These are phyloP conservation scores for Liparis tanakae DNA, from an alignment of 2,797 vertebrate species.

Conservation along the genomic window DNA sequence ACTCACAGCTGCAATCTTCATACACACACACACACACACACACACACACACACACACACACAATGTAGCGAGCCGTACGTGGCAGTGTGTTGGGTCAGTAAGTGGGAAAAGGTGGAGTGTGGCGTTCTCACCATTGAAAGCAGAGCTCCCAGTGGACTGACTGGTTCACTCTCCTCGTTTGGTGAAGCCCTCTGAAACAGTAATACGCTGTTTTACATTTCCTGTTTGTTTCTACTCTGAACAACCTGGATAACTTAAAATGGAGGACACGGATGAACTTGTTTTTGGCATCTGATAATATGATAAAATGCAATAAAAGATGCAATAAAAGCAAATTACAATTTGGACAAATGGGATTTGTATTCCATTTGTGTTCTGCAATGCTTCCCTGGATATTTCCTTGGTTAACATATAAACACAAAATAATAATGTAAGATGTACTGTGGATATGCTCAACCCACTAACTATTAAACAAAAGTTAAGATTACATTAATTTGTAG, in stretches of 20 bases:
- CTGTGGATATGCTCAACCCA: background rate
- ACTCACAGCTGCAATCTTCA: conserved; percentile 1
- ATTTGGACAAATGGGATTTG: background rate
- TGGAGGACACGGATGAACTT: background rate
- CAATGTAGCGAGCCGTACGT: background rate
- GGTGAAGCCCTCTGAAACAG: conserved; percentile 24
- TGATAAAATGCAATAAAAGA: background rate
- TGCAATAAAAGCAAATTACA: background rate
- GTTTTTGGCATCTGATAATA: background rate
- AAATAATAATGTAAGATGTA: background rate
- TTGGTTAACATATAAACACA: background rate
- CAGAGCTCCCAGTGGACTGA: conserved; percentile 40
- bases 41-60: conserved; percentile 1
- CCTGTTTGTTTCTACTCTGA: conserved; percentile 15
- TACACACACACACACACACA: too few species aligned
- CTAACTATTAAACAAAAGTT: background rate
- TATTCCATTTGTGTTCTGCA: background rate
- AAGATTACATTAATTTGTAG: background rate
- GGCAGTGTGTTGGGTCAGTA: conserved; percentile 45
- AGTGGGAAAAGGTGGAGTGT: conserved; percentile 57
- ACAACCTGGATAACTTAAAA: conserved; percentile 3
- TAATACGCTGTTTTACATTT: conserved; percentile 27
- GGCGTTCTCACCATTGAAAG: conserved; percentile 60
- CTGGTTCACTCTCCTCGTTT: conserved; percentile 36
- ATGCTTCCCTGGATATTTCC: background rate